Conservation (phyloP, 2,888 invertebrate species). For the Nipponacmea schrenckii region DNA sequence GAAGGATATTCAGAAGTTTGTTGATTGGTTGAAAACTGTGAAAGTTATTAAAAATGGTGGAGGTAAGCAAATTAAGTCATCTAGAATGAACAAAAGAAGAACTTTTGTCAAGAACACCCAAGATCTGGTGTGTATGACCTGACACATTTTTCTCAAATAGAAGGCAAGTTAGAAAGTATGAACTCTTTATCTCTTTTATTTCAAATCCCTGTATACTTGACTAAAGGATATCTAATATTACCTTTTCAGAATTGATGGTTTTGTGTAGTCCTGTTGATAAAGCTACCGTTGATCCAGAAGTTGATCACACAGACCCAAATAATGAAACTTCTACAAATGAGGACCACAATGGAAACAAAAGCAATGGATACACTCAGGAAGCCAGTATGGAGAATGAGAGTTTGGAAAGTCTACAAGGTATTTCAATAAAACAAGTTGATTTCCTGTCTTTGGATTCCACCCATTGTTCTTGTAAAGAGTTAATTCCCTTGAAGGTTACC, state of each 20-base stretch:
- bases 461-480: slow-evolving; percentile 44
- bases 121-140: background rate
- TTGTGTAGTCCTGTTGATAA: slow-evolving; percentile 55
- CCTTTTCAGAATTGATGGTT: slow-evolving; percentile 48
- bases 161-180: no score
- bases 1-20: slow-evolving; percentile 55
- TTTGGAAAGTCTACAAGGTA: slow-evolving; percentile 27
- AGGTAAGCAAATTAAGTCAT: slow-evolving; percentile 38
- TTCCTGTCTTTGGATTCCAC: slow-evolving; percentile 47
- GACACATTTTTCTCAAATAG: no score
- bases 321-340: background rate
- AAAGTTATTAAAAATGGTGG: slow-evolving; percentile 52
- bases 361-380: background rate
- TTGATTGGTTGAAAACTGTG: slow-evolving; percentile 59
- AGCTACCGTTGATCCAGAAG: slow-evolving; percentile 13
- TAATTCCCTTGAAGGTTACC: slow-evolving; percentile 50
- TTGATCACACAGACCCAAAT: slow-evolving; percentile 6
- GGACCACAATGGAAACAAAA: slow-evolving; percentile 14
- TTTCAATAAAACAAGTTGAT: slow-evolving; percentile 48
- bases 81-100: no score
- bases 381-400: slow-evolving; percentile 1
- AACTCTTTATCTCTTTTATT: background rate
- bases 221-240: background rate
- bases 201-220: background rate
- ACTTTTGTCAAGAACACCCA: no score